Evolutionary conservation across 2,797 vertebrate species (phyloP).

Genomic region (Anomalospiza imberbis): DNA sequence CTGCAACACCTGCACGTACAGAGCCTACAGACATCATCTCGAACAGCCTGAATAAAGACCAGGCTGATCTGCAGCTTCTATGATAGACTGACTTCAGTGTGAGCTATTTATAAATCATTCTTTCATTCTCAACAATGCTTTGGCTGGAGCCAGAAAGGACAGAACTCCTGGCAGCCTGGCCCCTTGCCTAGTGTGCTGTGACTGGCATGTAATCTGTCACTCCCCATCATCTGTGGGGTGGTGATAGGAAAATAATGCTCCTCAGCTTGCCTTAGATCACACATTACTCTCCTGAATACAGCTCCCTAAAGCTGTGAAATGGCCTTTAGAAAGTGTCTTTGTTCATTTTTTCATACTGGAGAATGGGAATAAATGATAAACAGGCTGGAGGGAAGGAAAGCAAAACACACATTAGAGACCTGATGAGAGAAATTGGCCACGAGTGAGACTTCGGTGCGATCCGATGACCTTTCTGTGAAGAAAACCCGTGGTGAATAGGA

Average conservation of each 20-base stretch:
- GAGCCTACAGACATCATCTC: constrained; percentile 20
- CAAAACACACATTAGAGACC: constrained; percentile 20
- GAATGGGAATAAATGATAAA: constrained; percentile 55
- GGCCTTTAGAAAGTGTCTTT: constrained; percentile 60
- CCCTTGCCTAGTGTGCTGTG: constrained; percentile 48
- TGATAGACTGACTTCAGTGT: constrained; percentile 43
- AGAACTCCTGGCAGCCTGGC: constrained; percentile 36
- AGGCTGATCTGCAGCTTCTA: constrained; percentile 32
- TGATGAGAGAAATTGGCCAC: neutral
- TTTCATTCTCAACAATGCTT: constrained; percentile 46
- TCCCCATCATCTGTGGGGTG: constrained; percentile 62
- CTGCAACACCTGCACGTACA: constrained; percentile 4
- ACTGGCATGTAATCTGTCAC: constrained; percentile 62
- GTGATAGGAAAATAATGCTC: constrained; percentile 69
- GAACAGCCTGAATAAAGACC: constrained; percentile 42
- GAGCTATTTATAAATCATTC: constrained; percentile 52
- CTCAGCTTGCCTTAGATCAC: constrained; percentile 64
- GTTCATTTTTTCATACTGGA: constrained; percentile 49
- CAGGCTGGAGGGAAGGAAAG: constrained; percentile 28
- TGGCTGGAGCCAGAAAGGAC: constrained; percentile 44
- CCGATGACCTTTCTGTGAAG: neutral
- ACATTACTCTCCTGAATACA: constrained; percentile 62
- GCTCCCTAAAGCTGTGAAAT: constrained; percentile 65
- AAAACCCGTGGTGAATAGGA: neutral
- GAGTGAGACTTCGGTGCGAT: neutral